A percentile compares a stretch with the other conserved stretches of the same genome.
phyloP scores from a whole-genome alignment of 2,888 invertebrate species.

The Pristionchus exspectatus region DNA sequence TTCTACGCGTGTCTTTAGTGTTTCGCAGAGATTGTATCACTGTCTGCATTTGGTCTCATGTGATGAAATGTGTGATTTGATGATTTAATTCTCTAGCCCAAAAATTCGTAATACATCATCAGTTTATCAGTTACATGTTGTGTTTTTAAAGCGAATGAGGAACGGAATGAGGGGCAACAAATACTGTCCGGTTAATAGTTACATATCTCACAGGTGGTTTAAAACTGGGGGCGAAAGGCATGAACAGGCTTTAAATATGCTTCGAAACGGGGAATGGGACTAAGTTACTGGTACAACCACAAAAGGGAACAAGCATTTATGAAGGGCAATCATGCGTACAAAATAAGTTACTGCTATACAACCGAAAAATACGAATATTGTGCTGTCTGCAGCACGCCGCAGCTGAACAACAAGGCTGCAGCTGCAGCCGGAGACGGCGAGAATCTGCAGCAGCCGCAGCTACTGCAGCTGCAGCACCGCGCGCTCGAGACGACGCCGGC shows the following conservation, averaged over 20 bases:
- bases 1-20: no score
- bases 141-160: not conserved
- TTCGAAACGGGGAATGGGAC: not conserved
- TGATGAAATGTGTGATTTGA: no score
- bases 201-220: not conserved
- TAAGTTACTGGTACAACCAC: not conserved
- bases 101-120: not conserved
- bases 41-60: no score
- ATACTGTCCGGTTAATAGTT: not conserved
- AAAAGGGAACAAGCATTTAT: not conserved
- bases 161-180: not conserved
- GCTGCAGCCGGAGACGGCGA: not conserved
- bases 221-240: not conserved
- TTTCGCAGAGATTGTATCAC: no score
- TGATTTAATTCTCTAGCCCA: no score
- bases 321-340: not conserved
- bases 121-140: not conserved
- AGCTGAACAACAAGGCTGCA: not conserved
- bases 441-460: constrained; percentile 53
- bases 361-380: not conserved
- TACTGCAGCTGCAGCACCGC: constrained; percentile 10
- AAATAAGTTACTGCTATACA: not conserved
- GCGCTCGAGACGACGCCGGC: constrained; percentile 25
- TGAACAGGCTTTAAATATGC: not conserved
- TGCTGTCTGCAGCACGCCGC: constrained; percentile 49